Conservation (phyloP, 2,797 vertebrate genomes). For the Erpetoichthys calabaricus region DNA sequence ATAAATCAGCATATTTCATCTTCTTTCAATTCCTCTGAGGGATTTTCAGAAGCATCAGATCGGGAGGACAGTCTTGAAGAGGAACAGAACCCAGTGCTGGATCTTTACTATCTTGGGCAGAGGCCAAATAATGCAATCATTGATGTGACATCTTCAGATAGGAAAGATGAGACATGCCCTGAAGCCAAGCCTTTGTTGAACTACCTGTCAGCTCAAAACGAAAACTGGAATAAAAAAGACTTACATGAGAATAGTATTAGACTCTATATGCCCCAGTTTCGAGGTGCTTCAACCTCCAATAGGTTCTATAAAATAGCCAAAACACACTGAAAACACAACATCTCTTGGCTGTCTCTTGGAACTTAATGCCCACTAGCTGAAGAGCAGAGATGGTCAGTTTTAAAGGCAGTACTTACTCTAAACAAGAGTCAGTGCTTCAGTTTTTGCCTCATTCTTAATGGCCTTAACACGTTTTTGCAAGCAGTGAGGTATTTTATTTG, state of each 20-base stretch:
- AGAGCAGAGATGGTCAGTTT: no score
- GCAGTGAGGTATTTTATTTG: no score
- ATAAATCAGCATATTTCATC: constrained; percentile 33
- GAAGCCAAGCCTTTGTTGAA: constrained; percentile 33
- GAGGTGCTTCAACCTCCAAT: constrained; percentile 25
- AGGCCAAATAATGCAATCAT: constrained; percentile 27
- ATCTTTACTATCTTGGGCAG: constrained; percentile 56
- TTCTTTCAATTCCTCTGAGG: constrained; percentile 60
- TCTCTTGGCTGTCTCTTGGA: no score
- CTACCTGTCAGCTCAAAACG: constrained; percentile 19
- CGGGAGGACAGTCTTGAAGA: constrained; percentile 36
- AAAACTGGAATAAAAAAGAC: constrained; percentile 19
- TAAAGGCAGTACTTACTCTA: no score
- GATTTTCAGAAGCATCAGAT: constrained; percentile 61
- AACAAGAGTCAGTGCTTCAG: no score
- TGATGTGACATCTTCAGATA: constrained; percentile 9
- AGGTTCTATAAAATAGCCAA: constrained; percentile 33
- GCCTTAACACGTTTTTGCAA: no score
- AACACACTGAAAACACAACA: constrained; percentile 12
- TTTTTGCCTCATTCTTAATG: no score
- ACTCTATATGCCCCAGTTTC: constrained; percentile 79
- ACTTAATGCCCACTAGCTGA: no score
- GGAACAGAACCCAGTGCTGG: constrained; percentile 23
- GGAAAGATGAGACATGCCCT: constrained; percentile 20
- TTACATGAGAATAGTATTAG: constrained; percentile 26